These are phyloP conservation scores for Chelonia mydas DNA, from an alignment of 2,797 vertebrate genomes.

Conservation along the genomic window DNA sequence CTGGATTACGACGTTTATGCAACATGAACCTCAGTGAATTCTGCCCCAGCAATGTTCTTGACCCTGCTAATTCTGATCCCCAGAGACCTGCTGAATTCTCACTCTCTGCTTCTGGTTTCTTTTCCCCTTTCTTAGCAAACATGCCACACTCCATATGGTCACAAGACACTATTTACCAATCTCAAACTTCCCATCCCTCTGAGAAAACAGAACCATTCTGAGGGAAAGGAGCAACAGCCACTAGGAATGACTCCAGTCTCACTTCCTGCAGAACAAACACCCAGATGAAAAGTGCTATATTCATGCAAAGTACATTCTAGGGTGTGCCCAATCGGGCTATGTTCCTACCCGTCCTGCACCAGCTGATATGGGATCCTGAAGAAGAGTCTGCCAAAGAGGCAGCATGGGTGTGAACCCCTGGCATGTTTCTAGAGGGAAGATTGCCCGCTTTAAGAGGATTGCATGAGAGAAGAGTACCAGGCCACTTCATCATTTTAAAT, in stretches of 20 bases:
- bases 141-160: rapidly evolving
- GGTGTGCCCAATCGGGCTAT: rapidly evolving
- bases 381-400: slow-evolving; percentile 28
- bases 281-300: rapidly evolving
- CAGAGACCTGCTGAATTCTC: background rate
- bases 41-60: background rate
- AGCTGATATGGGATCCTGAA: slow-evolving; percentile 32
- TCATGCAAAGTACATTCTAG: background rate
- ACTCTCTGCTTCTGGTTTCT: background rate
- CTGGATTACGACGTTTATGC: background rate
- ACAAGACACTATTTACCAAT: background rate
- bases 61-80: background rate
- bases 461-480: slow-evolving; percentile 57
- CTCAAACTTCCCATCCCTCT: background rate
- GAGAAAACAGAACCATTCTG: rapidly evolving
- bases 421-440: background rate
- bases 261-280: background rate
- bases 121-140: rapidly evolving
- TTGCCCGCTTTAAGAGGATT: slow-evolving; percentile 57
- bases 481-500: slow-evolving; percentile 62
- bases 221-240: rapidly evolving
- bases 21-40: background rate
- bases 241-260: background rate
- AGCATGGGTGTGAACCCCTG: background rate
- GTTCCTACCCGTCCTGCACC: background rate